Evolutionary conservation across 2,888 invertebrate species (phyloP), one percentile per base, ranked within the genome.

Genomic region (Bombyx huttoni): DNA sequence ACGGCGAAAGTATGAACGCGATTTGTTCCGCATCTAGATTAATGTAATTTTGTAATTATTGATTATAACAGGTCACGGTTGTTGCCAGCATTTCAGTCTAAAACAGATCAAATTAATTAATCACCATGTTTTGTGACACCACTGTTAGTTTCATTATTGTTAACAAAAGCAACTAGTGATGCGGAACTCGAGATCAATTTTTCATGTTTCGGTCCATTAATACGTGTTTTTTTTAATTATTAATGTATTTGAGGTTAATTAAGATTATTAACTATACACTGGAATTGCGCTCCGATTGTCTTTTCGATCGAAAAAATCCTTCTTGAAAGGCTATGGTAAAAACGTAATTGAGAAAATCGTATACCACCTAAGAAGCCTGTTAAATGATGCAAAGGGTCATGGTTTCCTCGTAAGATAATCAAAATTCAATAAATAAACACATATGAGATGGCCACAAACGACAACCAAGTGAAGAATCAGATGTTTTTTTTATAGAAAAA

Each of bases 1-100:
- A 64, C 67, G 68, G 65, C 65, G 60, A 68, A 70, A 73, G 61
- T 74, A 73, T 70, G 68, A 75, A 70, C 75, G 56, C 64, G 64
- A 83, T 88, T 88, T 72, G 87, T 86, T 87, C 75, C 84, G 77
- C 77, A 65, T 77, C 78, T 73, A 73, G 67, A 68, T 64, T 74
- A 70, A 76, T 74, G 78, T 73, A 67, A 77, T 79, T 76, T 77
- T 71, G 76, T 86, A 85, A 85, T 87, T 85, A 86, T 86, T 81
- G 85, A 86, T 88, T 84, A 86, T 75, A 74, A 58, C 70, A 70
- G 79, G 78, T 83, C 82, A 87, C 75, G 86, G 79, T 75, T 76
- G 72, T 73, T 67, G 70, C 64, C 70, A 68, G 65, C 67, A 67
- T 68, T 71, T 63, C 69, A 66, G 75, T 70, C 68, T 74, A 70